Base-by-base conservation (phyloP, 1,140 invertebrate species). In the Caerostris darwini region DNA sequence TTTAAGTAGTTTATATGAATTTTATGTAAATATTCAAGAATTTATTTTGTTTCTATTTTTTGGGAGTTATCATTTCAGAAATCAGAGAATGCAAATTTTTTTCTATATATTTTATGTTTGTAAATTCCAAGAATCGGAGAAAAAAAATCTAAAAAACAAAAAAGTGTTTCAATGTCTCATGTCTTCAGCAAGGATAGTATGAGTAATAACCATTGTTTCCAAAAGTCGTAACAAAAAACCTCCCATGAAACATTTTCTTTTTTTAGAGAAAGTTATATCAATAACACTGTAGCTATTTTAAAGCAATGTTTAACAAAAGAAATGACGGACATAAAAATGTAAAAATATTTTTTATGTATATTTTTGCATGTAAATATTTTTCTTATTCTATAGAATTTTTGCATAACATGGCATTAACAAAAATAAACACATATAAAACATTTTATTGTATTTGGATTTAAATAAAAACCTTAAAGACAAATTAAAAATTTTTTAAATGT, bases 131-230 rank as follows among this genome's bases (percentile, higher is more conserved):
- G 17, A 64, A 64, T 12, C 5, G 17, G 17, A 12, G 59, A 61
- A 12, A 64, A 10, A 64, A 77, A 34, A 3, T 7, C 3, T 7
- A 3, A 12, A 50, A 77, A 34, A 50, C 8, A 34, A 53, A 7
- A 50, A 12, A 77, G 34, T 50, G 3, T 53, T 50, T 53, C 69
- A 77, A 77, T 77, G 8, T 50, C 19, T 34, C 7, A 53, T 77
- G 69, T 77, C 50, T 14, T 34, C 2, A 0, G 10, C 71, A 77
- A 77, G 10, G 34, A 14, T 14, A 53, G 10, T 58, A 57, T 19
- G 54, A 83, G 82, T 83, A 58, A 58, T 7, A 83, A 3, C 82
- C n/a, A 83, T 83, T 83, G 82, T 83, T 83, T 83, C 82, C 6
- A 19, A 83, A 8, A 83, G 54, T 57, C 14, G 54, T 57, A 58